Percentiles rank a stretch among this genome's conserved stretches.
phyloP scores from a whole-genome alignment of 2,797 vertebrate species.

The Sternotherus odoratus region DNA sequence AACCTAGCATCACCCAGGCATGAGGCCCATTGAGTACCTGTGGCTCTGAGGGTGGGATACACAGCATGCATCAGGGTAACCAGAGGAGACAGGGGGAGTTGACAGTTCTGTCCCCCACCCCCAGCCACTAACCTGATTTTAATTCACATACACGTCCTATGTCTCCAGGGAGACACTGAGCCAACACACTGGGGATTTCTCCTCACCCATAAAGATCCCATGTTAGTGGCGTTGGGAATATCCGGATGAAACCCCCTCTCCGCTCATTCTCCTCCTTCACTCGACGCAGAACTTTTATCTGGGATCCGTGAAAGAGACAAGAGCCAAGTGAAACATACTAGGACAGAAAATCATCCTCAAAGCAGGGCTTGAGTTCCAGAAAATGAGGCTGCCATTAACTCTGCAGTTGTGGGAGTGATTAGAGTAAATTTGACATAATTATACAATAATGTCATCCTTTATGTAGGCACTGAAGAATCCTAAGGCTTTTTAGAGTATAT shows the following conservation, averaged over 20 bases:
- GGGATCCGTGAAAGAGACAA: not conserved
- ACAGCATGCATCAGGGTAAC: not conserved
- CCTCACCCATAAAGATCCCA: slow-evolving; percentile 95
- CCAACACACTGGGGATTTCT: not conserved
- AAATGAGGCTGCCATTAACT: not conserved
- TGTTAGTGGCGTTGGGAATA: slow-evolving; percentile 93
- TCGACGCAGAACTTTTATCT: slow-evolving; percentile 92
- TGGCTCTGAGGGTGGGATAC: not conserved
- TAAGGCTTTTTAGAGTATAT: not conserved
- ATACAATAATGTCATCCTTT: not conserved
- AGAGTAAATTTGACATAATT: not conserved
- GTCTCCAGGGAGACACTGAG: not conserved
- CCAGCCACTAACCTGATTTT: not conserved
- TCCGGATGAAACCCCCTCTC: slow-evolving; percentile 94
- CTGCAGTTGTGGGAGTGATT: not conserved
- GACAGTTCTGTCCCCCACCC: not conserved
- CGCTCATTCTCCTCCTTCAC: slow-evolving; percentile 93
- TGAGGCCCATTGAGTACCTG: not conserved
- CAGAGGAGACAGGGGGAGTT: not conserved
- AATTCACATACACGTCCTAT: not conserved
- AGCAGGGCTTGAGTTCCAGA: not conserved
- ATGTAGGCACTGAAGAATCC: not conserved
- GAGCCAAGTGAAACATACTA: not conserved
- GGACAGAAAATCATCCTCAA: not conserved
- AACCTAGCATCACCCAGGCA: not conserved